phyloP scores from a whole-genome alignment of 2,888 invertebrate species.

The Drosophila meridionalis region DNA sequence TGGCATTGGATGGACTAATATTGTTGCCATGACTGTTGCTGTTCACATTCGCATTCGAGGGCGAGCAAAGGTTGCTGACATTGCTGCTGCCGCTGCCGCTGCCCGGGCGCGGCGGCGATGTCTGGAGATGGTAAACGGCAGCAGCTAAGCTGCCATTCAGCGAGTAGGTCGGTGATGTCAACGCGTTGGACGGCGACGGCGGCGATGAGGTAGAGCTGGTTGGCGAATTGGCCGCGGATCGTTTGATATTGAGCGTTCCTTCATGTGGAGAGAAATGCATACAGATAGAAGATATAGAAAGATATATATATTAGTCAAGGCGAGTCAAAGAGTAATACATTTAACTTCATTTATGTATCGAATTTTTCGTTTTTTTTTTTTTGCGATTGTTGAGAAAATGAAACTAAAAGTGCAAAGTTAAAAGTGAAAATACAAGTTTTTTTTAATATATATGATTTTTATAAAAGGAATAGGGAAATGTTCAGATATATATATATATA shows the following conservation, averaged over 20 bases:
- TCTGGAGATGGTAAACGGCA: conserved; percentile 85
- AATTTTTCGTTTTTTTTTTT: conserved; percentile 20
- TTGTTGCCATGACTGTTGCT: conserved; percentile 27
- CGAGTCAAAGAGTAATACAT: neutral
- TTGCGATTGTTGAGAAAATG: conserved; percentile 60
- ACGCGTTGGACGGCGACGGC: conserved; percentile 83
- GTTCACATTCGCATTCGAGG: conserved; percentile 9
- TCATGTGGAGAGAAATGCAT: conserved; percentile 53
- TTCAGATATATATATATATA: conserved; percentile 39
- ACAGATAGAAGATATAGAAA: conserved; percentile 6
- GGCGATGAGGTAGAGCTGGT: conserved; percentile 85
- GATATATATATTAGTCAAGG: conserved; percentile 36
- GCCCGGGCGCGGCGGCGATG: conserved; percentile 79
- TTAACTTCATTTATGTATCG: conserved; percentile 18
- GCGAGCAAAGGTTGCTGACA: conserved; percentile 34
- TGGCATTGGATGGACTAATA: conserved; percentile 30
- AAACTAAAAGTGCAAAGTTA: conserved; percentile 81
- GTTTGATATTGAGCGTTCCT: conserved; percentile 84
- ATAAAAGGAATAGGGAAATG: conserved; percentile 42
- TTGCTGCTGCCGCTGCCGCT: conserved; percentile 61
- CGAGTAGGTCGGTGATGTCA: conserved; percentile 89
- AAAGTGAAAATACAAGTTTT: conserved; percentile 55
- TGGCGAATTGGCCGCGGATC: conserved; percentile 83
- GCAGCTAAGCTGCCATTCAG: conserved; percentile 87
- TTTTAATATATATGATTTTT: conserved; percentile 17